A percentile compares a stretch with the other conserved stretches of the same genome.
phyloP scores from a whole-genome alignment of 1,140 invertebrate genomes.

The Papilio xuthus region DNA sequence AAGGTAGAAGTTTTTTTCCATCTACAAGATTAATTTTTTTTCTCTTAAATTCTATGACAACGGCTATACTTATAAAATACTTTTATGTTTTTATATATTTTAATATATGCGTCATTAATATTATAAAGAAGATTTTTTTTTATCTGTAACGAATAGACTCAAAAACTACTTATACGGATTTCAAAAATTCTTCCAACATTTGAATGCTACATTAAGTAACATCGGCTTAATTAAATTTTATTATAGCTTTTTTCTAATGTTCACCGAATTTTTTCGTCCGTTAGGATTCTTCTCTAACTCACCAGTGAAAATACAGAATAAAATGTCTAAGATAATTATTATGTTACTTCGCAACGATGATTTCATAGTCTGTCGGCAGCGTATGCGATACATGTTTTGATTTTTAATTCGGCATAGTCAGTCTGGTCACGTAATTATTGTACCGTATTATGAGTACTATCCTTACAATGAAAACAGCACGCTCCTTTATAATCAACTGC shows the following conservation, averaged over 20 bases:
- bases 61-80: background rate
- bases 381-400: constrained; percentile 15
- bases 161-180: background rate
- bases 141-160: no score
- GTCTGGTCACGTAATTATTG: background rate
- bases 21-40: background rate
- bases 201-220: background rate
- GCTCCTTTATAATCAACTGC: constrained; percentile 14
- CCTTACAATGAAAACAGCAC: constrained; percentile 17
- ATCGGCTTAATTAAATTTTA: background rate
- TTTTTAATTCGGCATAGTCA: background rate
- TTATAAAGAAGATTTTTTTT: no score
- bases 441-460: constrained; percentile 22
- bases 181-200: background rate
- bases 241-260: no score
- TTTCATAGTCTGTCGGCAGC: constrained; percentile 2
- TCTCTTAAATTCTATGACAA: background rate
- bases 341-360: background rate
- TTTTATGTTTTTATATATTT: background rate
- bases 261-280: background rate
- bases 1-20: background rate
- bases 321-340: background rate
- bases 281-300: no score
- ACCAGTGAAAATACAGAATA: background rate
- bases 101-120: no score